Conservation (phyloP, 2,113 vertebrate species). For the Pteruthius melanotis region DNA sequence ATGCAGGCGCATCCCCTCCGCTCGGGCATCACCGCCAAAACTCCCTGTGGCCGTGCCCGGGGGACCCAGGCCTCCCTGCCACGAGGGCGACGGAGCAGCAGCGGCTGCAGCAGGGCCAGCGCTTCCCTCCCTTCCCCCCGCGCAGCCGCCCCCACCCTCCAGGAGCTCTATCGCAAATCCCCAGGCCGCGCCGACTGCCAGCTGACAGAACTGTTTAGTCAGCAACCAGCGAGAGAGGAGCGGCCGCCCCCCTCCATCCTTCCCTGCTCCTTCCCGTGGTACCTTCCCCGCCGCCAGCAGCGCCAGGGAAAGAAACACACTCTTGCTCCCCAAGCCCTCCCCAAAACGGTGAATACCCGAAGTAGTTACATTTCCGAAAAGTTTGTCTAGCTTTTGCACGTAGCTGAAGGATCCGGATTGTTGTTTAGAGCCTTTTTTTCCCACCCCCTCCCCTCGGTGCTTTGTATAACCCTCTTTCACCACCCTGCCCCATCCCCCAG, state of each 20-base stretch:
- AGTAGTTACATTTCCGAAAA: neutral
- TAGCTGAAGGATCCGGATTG: neutral
- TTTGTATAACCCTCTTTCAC: neutral
- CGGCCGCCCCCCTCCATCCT: constrained; percentile 30
- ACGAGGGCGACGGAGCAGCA: neutral
- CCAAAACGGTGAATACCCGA: neutral
- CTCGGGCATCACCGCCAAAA: neutral
- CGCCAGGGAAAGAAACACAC: neutral
- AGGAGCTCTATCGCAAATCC: constrained; percentile 80
- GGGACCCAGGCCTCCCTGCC: neutral
- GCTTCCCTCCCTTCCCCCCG: constrained; percentile 47
- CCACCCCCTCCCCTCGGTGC: neutral
- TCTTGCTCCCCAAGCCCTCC: neutral
- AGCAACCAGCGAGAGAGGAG: constrained; percentile 68
- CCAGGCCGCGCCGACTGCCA: constrained; percentile 75
- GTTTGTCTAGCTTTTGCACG: neutral
- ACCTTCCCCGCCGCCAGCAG: neutral
- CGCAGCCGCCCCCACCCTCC: constrained; percentile 59
- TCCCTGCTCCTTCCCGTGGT: neutral
- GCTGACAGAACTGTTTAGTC: constrained; percentile 87
- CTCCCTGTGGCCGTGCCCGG: neutral
- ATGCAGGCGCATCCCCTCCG: neutral
- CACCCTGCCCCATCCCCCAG: constrained; percentile 8
- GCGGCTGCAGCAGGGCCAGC: constrained; percentile 25
- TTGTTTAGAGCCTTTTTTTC: neutral